Conservation (phyloP, 2,113 vertebrate genomes). For the Nicator chloris region DNA sequence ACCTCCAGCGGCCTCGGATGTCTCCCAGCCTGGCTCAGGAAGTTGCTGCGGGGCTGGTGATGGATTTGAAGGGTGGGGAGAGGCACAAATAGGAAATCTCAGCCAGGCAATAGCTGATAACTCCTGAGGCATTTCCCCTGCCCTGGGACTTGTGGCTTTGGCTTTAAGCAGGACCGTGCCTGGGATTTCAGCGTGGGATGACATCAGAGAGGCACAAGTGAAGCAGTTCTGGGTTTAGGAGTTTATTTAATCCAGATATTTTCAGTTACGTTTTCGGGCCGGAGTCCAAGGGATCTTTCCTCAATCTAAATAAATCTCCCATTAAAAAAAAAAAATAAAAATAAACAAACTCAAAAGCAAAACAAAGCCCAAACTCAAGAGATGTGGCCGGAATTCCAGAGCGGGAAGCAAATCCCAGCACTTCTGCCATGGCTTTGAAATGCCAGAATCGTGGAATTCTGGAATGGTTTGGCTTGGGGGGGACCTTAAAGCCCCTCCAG, state of each 20-base stretch:
- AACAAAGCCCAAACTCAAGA: background rate
- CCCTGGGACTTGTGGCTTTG: background rate
- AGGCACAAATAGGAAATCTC: background rate
- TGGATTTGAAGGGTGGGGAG: background rate
- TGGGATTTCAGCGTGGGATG: background rate
- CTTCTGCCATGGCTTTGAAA: background rate
- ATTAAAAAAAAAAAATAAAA: background rate
- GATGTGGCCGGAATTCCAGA: background rate
- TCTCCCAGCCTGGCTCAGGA: background rate
- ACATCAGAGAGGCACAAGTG: background rate
- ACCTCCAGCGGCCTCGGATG: background rate
- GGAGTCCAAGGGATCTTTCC: background rate
- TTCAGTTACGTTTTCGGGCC: background rate
- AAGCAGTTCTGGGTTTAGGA: background rate
- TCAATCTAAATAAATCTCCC: background rate
- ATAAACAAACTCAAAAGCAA: background rate
- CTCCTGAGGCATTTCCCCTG: background rate
- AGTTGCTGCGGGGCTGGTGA: background rate
- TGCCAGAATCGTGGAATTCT: background rate
- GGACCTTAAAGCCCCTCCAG: background rate
- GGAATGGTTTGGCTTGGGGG: background rate
- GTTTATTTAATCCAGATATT: background rate
- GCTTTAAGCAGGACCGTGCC: background rate
- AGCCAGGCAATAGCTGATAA: background rate
- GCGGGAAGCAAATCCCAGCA: background rate